phyloP scores from a whole-genome alignment of 2,113 vertebrate species.

The Struthidea cinerea region DNA sequence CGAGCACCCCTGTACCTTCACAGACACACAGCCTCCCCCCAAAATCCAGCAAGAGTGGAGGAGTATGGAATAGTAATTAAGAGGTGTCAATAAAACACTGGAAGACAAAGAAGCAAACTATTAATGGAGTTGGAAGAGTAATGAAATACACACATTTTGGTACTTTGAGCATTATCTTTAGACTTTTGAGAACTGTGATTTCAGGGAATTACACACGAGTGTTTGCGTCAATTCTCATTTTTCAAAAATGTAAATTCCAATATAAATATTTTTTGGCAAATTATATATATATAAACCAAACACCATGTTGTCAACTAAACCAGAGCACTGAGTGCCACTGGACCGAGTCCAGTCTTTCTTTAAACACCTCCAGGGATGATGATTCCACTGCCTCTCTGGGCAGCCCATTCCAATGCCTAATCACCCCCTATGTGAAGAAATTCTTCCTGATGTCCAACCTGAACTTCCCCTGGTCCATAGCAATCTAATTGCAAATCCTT shows the following conservation, averaged over 20 bases:
- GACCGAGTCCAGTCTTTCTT: not conserved
- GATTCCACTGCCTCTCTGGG: not conserved
- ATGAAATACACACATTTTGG: not conserved
- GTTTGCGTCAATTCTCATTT: not conserved
- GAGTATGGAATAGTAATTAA: not conserved
- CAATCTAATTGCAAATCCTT: not conserved
- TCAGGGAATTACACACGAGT: not conserved
- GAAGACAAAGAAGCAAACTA: not conserved
- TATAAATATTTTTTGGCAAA: not conserved
- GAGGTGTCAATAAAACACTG: not conserved
- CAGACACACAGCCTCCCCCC: not conserved
- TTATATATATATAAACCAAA: not conserved
- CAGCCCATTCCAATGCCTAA: not conserved
- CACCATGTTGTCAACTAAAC: not conserved
- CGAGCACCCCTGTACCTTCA: fast-evolving
- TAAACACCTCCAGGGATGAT: not conserved
- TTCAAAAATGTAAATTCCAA: not conserved
- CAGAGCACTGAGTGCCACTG: not conserved
- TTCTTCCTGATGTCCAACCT: not conserved
- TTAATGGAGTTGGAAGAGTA: not conserved
- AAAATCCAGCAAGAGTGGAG: not conserved
- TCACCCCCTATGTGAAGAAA: not conserved
- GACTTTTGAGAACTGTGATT: not conserved
- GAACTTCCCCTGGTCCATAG: not conserved
- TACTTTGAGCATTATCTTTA: not conserved